These are phyloP conservation scores for Dolichopus griseipennis DNA, from an alignment of 2,888 invertebrate species.

Conservation along the genomic window DNA sequence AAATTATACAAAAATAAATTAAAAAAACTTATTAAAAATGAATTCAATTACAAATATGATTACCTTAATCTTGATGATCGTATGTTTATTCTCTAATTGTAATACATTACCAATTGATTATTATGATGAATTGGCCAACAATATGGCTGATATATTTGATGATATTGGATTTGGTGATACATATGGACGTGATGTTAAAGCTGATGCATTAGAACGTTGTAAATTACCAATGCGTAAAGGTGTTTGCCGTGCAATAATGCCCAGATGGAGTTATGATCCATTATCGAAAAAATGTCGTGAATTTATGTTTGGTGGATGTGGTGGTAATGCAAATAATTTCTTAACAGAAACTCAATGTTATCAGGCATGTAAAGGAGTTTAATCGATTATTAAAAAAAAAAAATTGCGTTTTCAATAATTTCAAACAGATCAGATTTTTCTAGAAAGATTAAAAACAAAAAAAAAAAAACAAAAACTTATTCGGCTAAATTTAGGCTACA, in stretches of 20 bases:
- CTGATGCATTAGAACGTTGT: conserved; percentile 18
- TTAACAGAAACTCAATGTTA: conserved; percentile 45
- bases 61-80: background rate
- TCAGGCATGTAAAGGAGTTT: conserved; percentile 43
- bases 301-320: conserved; percentile 51
- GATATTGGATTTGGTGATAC: background rate
- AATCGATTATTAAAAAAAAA: background rate
- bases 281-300: conserved; percentile 43
- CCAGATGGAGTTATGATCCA: conserved; percentile 46
- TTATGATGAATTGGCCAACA: background rate
- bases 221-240: conserved; percentile 31
- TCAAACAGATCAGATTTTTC: too few relatives aligned
- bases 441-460: too few relatives aligned
- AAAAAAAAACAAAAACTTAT: too few relatives aligned
- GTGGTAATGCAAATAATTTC: conserved; percentile 51
- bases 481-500: too few relatives aligned
- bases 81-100: background rate
- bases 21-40: background rate
- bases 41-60: background rate
- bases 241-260: conserved; percentile 42
- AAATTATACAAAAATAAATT: too few relatives aligned
- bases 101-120: background rate
- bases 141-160: background rate
- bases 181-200: background rate
- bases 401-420: too few relatives aligned